Evolutionary conservation across 2,113 vertebrate species (phyloP).

Genomic region (Dromaius novaehollandiae): DNA sequence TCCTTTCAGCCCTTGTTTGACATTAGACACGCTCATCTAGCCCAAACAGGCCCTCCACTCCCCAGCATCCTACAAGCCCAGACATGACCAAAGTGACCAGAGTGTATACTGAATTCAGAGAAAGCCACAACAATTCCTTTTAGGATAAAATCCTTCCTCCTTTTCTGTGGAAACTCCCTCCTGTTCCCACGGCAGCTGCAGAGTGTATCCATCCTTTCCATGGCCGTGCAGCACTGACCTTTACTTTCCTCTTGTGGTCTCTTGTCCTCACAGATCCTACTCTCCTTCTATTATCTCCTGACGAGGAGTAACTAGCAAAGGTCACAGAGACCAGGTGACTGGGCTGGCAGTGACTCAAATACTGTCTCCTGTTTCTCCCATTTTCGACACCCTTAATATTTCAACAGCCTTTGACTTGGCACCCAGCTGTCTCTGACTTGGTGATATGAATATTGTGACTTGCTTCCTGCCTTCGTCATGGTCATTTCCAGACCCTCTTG

Average conservation of each 20-base stretch:
- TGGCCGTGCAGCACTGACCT: neutral
- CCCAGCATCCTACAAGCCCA: neutral
- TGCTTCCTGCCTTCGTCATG: neutral
- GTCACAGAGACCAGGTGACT: neutral
- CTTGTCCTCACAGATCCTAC: fast-evolving
- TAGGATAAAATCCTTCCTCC: neutral
- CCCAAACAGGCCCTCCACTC: neutral
- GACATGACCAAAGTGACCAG: neutral
- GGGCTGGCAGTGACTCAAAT: neutral
- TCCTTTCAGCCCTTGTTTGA: neutral
- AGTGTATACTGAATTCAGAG: neutral
- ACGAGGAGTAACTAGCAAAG: neutral
- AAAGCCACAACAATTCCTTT: neutral
- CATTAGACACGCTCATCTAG: neutral
- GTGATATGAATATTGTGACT: neutral
- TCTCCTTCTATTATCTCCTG: neutral
- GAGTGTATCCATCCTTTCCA: neutral
- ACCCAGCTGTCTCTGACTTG: fast-evolving
- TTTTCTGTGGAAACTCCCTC: neutral
- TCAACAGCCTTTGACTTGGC: neutral
- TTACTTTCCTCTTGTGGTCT: neutral
- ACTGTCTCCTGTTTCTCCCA: neutral
- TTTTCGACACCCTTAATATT: neutral
- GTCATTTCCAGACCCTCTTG: neutral
- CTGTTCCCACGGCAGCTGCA: neutral